A percentile compares a stretch with the other conserved stretches of the same genome.
phyloP scores from a whole-genome alignment of 2,797 vertebrate species.

The Diceros bicornis region DNA sequence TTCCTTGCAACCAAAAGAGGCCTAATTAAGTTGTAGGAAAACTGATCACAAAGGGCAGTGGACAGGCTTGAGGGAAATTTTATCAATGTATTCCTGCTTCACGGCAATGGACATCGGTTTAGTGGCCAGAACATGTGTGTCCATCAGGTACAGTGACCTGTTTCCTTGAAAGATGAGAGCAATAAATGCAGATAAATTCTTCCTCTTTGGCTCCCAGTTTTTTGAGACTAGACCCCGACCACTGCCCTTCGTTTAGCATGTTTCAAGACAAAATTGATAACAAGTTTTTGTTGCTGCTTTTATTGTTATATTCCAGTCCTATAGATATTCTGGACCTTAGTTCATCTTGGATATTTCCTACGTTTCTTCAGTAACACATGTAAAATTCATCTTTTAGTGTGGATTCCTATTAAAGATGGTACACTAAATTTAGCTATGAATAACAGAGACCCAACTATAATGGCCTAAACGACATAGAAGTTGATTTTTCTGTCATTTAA shows the following conservation, averaged over 20 bases:
- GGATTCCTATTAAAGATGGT: neutral
- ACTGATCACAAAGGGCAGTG: neutral
- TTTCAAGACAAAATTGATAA: neutral
- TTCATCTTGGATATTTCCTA: neutral
- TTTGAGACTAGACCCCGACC: neutral
- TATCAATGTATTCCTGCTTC: neutral
- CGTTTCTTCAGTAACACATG: neutral
- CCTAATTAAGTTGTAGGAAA: neutral
- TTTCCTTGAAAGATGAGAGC: neutral
- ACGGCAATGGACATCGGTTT: neutral
- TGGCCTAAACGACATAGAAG: neutral
- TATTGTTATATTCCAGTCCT: neutral
- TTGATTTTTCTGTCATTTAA: neutral
- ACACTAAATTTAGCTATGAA: neutral
- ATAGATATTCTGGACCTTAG: neutral
- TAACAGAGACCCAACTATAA: neutral
- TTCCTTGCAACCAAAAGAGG: constrained; percentile 18
- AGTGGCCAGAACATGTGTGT: neutral
- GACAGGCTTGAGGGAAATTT: neutral
- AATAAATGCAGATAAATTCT: neutral
- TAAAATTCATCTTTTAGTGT: neutral
- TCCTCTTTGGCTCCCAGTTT: neutral
- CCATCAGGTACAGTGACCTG: neutral
- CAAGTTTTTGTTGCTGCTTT: neutral
- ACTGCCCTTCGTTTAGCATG: neutral